These are phyloP conservation scores for Plagodis dolabraria DNA, from an alignment of 2,888 invertebrate species.

Conservation along the genomic window DNA sequence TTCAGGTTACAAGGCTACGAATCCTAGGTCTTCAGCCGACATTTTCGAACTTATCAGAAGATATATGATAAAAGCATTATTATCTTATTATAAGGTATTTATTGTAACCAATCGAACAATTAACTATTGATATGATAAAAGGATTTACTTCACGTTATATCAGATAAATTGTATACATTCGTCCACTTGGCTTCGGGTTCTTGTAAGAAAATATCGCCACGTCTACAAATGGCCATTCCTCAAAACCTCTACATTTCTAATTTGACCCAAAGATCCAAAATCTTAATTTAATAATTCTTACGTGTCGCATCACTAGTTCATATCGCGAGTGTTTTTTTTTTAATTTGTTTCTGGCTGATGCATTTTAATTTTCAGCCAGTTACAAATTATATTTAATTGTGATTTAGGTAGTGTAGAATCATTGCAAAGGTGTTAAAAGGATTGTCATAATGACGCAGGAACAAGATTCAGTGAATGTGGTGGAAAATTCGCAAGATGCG, in stretches of 20 bases:
- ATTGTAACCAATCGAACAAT: constrained; percentile 56
- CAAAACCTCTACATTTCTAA: constrained; percentile 29
- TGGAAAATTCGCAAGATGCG: constrained; percentile 42
- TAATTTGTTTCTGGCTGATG: constrained; percentile 38
- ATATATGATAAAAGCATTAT: constrained; percentile 17
- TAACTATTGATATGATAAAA: constrained; percentile 68
- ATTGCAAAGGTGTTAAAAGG: constrained; percentile 34
- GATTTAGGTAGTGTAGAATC: constrained; percentile 45
- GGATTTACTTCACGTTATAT: constrained; percentile 61
- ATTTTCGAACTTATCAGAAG: constrained; percentile 7
- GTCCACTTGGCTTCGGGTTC: constrained; percentile 64
- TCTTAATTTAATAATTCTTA: not conserved
- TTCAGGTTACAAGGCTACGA: not conserved
- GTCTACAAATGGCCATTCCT: constrained; percentile 27
- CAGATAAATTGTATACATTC: constrained; percentile 59
- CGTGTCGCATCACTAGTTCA: constrained; percentile 24
- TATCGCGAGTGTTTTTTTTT: constrained; percentile 37
- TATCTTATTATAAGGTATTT: constrained; percentile 17
- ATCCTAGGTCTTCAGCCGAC: constrained; percentile 3
- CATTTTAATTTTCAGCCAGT: constrained; percentile 23
- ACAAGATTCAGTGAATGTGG: constrained; percentile 64
- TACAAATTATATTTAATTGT: constrained; percentile 31
- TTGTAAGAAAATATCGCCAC: constrained; percentile 56
- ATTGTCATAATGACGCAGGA: constrained; percentile 58
- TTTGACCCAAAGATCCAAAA: constrained; percentile 13